These are phyloP conservation scores for Zonitis immaculata DNA, from an alignment of 2,888 invertebrate species.

Conservation along the genomic window DNA sequence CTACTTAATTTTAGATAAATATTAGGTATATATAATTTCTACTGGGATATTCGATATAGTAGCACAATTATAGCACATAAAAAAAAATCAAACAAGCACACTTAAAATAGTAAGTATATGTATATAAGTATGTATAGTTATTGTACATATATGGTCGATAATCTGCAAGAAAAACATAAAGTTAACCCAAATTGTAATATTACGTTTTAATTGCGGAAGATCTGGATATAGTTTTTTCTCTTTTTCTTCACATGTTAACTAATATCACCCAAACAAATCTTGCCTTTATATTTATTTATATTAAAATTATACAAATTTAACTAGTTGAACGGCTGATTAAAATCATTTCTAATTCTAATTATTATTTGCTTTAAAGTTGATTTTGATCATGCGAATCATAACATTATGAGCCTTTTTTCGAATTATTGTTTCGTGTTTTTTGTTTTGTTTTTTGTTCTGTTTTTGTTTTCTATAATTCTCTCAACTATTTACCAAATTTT, in stretches of 20 bases:
- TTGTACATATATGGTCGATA: too few relatives aligned
- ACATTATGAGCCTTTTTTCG: constrained; percentile 4
- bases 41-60: too few relatives aligned
- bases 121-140: too few relatives aligned
- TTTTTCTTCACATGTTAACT: neutral
- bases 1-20: too few relatives aligned
- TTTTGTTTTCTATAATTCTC: too few relatives aligned
- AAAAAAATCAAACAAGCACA: too few relatives aligned
- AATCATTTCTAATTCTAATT: neutral
- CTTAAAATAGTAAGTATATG: too few relatives aligned
- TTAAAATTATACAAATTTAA: neutral
- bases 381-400: neutral
- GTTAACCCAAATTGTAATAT: too few relatives aligned
- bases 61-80: too few relatives aligned
- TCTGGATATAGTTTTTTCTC: neutral
- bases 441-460: too few relatives aligned
- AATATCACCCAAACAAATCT: neutral
- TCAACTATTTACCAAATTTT: constrained; percentile 64
- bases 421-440: neutral
- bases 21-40: too few relatives aligned
- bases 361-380: constrained; percentile 7
- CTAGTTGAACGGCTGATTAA: neutral
- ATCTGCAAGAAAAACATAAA: too few relatives aligned
- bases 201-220: neutral
- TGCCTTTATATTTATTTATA: neutral